Conservation (phyloP, 2,797 vertebrate species). For the Trematomus bernacchii region DNA sequence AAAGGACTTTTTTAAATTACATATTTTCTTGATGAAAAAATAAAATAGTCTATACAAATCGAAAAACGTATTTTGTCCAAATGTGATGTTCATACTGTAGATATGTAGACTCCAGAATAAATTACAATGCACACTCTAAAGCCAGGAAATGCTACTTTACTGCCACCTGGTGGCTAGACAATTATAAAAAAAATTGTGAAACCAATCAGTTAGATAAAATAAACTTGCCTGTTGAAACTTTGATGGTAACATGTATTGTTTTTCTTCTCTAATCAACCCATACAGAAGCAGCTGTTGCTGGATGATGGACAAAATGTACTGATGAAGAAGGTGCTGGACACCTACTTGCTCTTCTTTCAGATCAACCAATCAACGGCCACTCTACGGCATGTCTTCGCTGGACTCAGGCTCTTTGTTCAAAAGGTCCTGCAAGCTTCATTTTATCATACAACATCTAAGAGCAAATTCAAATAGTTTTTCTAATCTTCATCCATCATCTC, state of each 20-base stretch:
- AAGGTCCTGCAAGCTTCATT: slow-evolving; percentile 84
- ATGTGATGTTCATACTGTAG: neutral
- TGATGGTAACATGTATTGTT: slow-evolving; percentile 12
- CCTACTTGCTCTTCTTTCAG: slow-evolving; percentile 96
- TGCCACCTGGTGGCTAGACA: slow-evolving; percentile 70
- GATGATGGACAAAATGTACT: slow-evolving; percentile 95
- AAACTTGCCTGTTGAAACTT: neutral
- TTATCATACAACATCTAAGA: neutral
- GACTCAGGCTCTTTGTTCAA: slow-evolving; percentile 94
- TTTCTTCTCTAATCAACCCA: neutral
- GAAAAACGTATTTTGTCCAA: neutral
- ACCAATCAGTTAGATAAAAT: neutral
- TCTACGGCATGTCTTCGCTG: slow-evolving; percentile 93
- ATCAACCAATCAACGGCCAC: slow-evolving; percentile 96
- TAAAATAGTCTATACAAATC: neutral
- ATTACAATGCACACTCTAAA: neutral
- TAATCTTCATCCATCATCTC: neutral
- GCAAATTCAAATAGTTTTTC: neutral
- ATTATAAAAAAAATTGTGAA: neutral
- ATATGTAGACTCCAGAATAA: neutral
- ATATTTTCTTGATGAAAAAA: too few relatives aligned
- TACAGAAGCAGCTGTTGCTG: slow-evolving; percentile 92
- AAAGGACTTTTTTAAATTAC: neutral
- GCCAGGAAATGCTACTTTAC: slow-evolving; percentile 20
- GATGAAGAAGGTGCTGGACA: slow-evolving; percentile 99